Conservation (phyloP, 1,140 invertebrate species). For the Ips nitidus region DNA sequence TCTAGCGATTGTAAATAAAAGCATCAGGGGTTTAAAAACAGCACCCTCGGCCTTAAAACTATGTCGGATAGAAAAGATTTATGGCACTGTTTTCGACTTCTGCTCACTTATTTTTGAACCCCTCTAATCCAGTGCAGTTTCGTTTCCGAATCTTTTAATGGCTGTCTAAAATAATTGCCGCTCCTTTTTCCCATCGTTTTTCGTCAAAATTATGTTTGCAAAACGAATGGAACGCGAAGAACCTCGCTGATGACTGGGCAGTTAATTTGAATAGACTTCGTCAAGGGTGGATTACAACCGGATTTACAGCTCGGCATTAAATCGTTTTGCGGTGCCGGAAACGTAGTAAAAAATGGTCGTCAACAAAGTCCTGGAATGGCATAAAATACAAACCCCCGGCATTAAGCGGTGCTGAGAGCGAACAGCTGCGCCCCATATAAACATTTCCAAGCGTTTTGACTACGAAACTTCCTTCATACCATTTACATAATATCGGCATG, state of each 20-base stretch:
- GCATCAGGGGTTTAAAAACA: constrained; percentile 2
- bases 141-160: background rate
- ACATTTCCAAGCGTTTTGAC: constrained; percentile 21
- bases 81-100: constrained; percentile 3
- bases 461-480: constrained; percentile 25
- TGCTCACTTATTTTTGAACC: constrained; percentile 1
- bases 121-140: background rate
- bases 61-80: constrained; percentile 3
- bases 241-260: background rate
- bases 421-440: constrained; percentile 24
- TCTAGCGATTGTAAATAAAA: background rate
- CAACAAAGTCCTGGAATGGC: constrained; percentile 1
- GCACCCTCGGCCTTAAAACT: background rate
- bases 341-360: background rate
- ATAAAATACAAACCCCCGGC: constrained; percentile 16
- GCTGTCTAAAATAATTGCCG: background rate
- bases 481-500: constrained; percentile 25
- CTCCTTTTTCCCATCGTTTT: background rate
- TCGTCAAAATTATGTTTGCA: background rate
- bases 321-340: background rate
- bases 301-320: background rate
- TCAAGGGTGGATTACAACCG: background rate
- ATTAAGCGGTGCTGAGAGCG: constrained; percentile 22
- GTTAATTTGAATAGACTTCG: background rate
- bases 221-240: no score